Base-by-base conservation (phyloP, 2,797 vertebrate genomes). In the Dendrocincla tyrannina region DNA sequence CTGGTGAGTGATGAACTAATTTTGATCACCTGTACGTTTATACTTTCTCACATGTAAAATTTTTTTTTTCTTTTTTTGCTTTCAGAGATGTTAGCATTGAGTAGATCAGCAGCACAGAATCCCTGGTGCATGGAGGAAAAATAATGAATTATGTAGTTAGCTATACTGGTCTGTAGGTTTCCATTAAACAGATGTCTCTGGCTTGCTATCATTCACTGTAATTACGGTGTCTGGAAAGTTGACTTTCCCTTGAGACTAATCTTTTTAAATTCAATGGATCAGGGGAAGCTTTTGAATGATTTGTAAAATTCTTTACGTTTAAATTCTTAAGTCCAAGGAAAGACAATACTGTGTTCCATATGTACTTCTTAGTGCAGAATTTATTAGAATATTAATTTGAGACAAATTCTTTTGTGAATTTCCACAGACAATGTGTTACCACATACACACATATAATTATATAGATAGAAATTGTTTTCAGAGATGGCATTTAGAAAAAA, bases 241-340 rank as follows among this genome's bases (percentile, higher is more conserved):
- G 95, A 97, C 93, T 96, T 95, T 97, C 97, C 97, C 96, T 93
- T 67, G 95, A 97, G 97, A 97, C 92, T 97, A 96, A 98, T 98
- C 97, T 98, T 98, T 98, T 98, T 97, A 97, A 97, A 96, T 97
- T 97, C 97, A 98, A 96, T 98, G 97, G 97, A 97, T 97, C 88
- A 80, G 83, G 81, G 85, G 75, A 95, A 97, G 95, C 92, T 97
- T 96, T 96, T 96, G 96, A 97, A 97, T 96, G 95, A 95, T 93
- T 89, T 92, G 83, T 87, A 88, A 92, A 93, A 96, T 88, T 95
- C 91, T 95, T 96, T 96, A 91, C 86, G 93, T 76, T 97, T 97
- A 96, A 93, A 75, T 97, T 97, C 88, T 95, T 91, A 94, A 94
- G 89, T 88, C 91, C 72, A 88, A 86, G 84, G 41, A 84, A 96